Conservation (phyloP, 2,888 invertebrate genomes). For the Oscheius sp. region DNA sequence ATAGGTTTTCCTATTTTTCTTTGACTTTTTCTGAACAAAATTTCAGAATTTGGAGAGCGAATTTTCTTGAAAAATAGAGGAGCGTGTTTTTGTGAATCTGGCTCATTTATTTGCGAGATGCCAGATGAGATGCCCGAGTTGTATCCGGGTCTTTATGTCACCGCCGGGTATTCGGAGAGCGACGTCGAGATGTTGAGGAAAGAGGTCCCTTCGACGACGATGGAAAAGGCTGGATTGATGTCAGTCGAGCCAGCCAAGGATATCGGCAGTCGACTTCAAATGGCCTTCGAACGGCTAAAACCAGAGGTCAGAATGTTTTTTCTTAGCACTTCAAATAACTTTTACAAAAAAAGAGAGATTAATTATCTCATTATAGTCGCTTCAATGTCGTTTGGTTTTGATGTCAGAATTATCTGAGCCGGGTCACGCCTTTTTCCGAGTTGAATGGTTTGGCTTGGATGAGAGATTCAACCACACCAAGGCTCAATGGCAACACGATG, state of each 20-base stretch:
- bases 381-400: slow-evolving; percentile 60
- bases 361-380: slow-evolving; percentile 34
- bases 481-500: slow-evolving; percentile 61
- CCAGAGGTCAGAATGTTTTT: slow-evolving; percentile 36
- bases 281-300: slow-evolving; percentile 60
- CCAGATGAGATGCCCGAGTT: slow-evolving; percentile 53
- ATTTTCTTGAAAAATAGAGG: slow-evolving; percentile 65
- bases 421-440: slow-evolving; percentile 57
- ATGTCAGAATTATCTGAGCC: slow-evolving; percentile 52
- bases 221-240: slow-evolving; percentile 61
- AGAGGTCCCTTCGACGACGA: slow-evolving; percentile 52
- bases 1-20: slow-evolving; percentile 39
- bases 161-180: slow-evolving; percentile 58
- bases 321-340: neutral
- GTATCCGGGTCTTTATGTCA: slow-evolving; percentile 61
- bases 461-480: slow-evolving; percentile 56
- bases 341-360: too few species aligned
- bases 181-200: slow-evolving; percentile 58
- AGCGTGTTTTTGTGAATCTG: slow-evolving; percentile 64
- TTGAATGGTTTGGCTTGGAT: slow-evolving; percentile 65
- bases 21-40: neutral
- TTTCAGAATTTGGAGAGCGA: slow-evolving; percentile 63
- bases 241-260: slow-evolving; percentile 51
- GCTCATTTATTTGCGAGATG: slow-evolving; percentile 63
- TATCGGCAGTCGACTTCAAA: slow-evolving; percentile 62